A percentile compares a stretch with the other conserved stretches of the same genome.
Conservation (phyloP, 2,113 vertebrate species). For the Gila orcuttii region DNA sequence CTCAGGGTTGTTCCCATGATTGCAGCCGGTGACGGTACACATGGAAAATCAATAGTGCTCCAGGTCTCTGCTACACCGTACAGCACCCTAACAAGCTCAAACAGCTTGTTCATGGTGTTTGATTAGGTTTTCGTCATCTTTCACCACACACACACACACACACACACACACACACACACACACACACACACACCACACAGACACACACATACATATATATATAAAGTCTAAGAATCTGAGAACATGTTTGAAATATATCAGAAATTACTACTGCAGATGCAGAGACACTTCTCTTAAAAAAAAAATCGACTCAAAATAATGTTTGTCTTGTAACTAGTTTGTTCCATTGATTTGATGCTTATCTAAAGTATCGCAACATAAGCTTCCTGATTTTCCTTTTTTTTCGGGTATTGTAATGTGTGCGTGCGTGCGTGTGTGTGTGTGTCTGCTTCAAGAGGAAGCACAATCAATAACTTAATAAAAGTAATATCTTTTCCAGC, state of each 20-base stretch:
- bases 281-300: background rate
- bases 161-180: too few relatives aligned
- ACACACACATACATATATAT: too few relatives aligned
- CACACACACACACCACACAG: too few relatives aligned
- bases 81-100: background rate
- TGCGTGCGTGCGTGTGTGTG: background rate
- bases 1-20: slow-evolving; percentile 31
- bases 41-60: slow-evolving; percentile 45
- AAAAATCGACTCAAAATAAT: background rate
- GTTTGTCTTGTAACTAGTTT: background rate
- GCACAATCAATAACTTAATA: slow-evolving; percentile 30
- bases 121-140: background rate
- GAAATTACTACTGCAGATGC: background rate
- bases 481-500: background rate
- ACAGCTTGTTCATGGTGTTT: background rate
- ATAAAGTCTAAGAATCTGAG: background rate
- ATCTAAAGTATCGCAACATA: background rate
- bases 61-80: background rate
- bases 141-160: too few relatives aligned
- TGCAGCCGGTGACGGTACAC: slow-evolving; percentile 19
- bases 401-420: background rate
- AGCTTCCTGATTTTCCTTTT: background rate
- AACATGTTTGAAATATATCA: background rate
- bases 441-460: slow-evolving; percentile 24
- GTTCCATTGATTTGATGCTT: background rate